phyloP scores from a whole-genome alignment of 2,113 vertebrate species.

The Aptenodytes patagonicus region DNA sequence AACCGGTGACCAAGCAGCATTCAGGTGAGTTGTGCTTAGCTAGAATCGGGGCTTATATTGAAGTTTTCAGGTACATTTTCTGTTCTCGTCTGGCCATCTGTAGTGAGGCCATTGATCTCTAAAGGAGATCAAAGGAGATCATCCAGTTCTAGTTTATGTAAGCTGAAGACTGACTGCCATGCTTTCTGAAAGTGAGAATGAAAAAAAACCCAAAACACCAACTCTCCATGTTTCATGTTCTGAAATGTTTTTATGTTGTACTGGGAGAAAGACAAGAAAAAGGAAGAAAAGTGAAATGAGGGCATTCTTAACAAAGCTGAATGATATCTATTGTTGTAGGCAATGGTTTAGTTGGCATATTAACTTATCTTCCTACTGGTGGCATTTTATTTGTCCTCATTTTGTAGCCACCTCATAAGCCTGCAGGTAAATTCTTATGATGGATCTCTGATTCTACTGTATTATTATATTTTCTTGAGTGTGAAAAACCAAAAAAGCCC shows the following conservation, averaged over 20 bases:
- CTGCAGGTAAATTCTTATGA: background rate
- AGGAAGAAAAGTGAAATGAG: background rate
- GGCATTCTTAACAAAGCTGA: background rate
- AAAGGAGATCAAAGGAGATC: background rate
- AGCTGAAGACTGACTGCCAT: background rate
- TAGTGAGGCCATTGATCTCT: background rate
- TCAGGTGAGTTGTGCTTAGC: background rate
- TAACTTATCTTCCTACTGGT: background rate
- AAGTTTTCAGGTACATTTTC: background rate
- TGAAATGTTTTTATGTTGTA: background rate
- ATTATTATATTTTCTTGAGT: background rate
- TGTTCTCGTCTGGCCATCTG: background rate
- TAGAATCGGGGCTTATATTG: background rate
- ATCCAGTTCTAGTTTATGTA: background rate
- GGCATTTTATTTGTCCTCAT: background rate
- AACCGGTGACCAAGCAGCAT: background rate
- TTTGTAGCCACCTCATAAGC: background rate
- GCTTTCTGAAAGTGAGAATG: background rate
- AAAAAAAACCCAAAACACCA: background rate
- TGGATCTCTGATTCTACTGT: background rate
- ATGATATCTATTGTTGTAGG: background rate
- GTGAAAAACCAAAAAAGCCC: background rate
- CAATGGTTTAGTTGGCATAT: background rate
- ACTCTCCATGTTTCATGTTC: background rate
- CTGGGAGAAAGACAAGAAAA: background rate